These are phyloP conservation scores for Manduca sexta DNA, from an alignment of 1,140 invertebrate genomes.

Conservation along the genomic window DNA sequence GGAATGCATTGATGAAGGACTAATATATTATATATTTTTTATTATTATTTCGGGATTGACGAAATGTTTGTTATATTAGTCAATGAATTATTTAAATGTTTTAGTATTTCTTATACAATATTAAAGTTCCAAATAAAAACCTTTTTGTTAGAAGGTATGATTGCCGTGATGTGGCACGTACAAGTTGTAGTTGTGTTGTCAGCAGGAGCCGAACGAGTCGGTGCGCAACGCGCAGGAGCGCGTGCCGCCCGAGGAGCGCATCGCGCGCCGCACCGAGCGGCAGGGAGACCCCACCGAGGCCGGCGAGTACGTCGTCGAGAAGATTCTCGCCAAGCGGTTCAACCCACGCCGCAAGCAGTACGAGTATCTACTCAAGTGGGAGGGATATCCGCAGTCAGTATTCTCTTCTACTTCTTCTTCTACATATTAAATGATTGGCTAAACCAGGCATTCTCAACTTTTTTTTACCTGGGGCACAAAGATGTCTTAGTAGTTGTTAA, in stretches of 20 bases:
- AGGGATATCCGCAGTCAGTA: slow-evolving; percentile 81
- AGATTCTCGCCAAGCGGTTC: slow-evolving; percentile 85
- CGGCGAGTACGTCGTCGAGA: slow-evolving; percentile 81
- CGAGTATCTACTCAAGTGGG: slow-evolving; percentile 89
- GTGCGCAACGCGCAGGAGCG: slow-evolving; percentile 63
- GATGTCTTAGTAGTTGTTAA: too few species aligned
- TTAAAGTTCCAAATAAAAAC: too few species aligned
- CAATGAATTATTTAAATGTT: too few species aligned
- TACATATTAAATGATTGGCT: neutral
- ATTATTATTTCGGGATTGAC: too few species aligned
- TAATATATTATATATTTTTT: too few species aligned
- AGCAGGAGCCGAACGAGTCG: slow-evolving; percentile 40
- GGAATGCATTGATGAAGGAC: too few species aligned
- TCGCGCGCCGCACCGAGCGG: slow-evolving; percentile 62
- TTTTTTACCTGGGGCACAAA: too few species aligned
- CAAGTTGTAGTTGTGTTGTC: neutral
- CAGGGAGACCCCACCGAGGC: slow-evolving; percentile 60
- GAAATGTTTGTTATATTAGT: too few species aligned
- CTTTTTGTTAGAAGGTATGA: too few species aligned
- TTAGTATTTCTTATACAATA: too few species aligned
- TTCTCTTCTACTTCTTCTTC: neutral
- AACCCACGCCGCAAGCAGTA: slow-evolving; percentile 84
- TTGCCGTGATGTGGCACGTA: too few species aligned
- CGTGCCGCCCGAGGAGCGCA: slow-evolving; percentile 60
- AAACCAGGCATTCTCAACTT: too few species aligned